Base-by-base conservation (phyloP, 2,113 vertebrate species). In the Psittacus erithacus region DNA sequence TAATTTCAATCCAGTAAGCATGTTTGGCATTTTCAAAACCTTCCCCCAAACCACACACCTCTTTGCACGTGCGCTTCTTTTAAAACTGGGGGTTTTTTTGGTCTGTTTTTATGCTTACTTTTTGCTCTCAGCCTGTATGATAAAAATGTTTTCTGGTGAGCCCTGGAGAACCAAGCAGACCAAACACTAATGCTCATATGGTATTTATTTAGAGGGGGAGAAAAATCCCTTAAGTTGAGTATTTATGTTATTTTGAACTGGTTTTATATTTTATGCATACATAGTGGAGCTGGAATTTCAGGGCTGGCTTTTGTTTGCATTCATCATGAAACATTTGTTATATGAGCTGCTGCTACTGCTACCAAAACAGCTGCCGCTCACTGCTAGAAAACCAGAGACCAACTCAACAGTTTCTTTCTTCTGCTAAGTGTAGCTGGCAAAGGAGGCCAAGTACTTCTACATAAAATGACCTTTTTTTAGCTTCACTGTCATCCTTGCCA, bases 271-370 rank as follows among this genome's bases (percentile, higher is more conserved):
- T 95, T 96, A 96, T 91, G 82, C 5, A 31, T 95, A 97, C 92
- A 93, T 55, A 94, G 93, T 28, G 17, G 49, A 95, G 96, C 91
- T 97, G 97, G 97, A 98, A 98, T 98, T 97, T 97, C 94, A 96
- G 96, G 49, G 92, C 95, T 97, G 97, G 97, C 97, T 97, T 98
- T 98, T 97, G 97, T 97, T 97, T 97, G 97, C 95, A 44, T 97
- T 97, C 90, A 95, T 97, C 97, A 94, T 75, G 97, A 98, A 97
- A 94, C 97, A 97, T 97, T 97, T 97, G 97, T 97, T 98, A 97
- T 92, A 95, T 79, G 96, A 98, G 97, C 96, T 95, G 96, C 94
- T 92, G 97, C 97, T 98, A 96, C 97, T 91, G 97, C 97, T 97
- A 83, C 95, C 85, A 92, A 93, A 93, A 97, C 97, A 98, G 97